Evolutionary conservation across 2,797 vertebrate genomes (phyloP), one percentile per base, ranked within the genome.

Genomic region (Betta splendens): DNA sequence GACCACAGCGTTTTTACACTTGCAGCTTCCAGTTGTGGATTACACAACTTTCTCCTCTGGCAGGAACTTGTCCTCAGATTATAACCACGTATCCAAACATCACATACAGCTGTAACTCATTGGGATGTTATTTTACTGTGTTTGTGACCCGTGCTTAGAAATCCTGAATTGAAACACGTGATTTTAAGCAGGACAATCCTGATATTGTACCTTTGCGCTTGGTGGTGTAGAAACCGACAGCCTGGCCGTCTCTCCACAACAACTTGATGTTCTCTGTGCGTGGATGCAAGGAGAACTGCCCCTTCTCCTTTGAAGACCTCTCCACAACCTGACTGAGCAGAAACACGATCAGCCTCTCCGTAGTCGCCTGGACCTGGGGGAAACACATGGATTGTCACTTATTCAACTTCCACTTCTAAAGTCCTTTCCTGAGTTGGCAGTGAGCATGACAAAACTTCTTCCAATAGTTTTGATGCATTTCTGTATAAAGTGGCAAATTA

Each of bases 281-380:
- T 7, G 93, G 89, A 77, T 96, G 94, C 75, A 85, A 87, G 26
- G 93, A 79, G 77, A 99, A 98, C 79, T 88, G 79, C 31, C 67
- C 36, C 48, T 83, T 66, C 72, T 89, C 88, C 17, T 77, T 82
- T 7, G 85, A 72, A 61, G 85, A 75, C 60, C 85, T 85, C 80
- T 97, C 96, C 73, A 91, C 54, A 23, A 91, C 93, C 88, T 81
- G 93, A 71, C 94, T 97, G 42, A 98, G 93, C 79, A 97, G 84
- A 86, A 95, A 97, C 54, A 98, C 92, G 11, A 97, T 88, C 64
- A 98, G 88, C 83, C 94, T 92, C 87, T 99, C 96, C 76, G 80
- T 80, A 13, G 93, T 85, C 0, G 94, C 93, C 84, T 85, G 90
- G 71, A 96, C 95, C 95, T 99, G 89, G 5, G 5, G 50, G 64